phyloP scores from a whole-genome alignment of 2,797 vertebrate species.

The Thalassophryne amazonica region DNA sequence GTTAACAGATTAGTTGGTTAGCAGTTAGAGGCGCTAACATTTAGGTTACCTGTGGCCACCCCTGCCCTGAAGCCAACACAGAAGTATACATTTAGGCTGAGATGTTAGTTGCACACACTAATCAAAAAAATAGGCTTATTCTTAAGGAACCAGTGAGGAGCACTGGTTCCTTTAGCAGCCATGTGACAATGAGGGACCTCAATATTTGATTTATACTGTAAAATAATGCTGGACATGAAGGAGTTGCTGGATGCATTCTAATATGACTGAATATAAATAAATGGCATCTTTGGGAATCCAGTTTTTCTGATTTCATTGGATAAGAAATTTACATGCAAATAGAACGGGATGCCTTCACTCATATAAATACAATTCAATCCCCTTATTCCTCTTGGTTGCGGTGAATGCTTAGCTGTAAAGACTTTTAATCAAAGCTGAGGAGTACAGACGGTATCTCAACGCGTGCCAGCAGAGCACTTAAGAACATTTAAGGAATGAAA shows the following conservation, averaged over 20 bases:
- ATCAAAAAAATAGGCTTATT: conserved; percentile 39
- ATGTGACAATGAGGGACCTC: conserved; percentile 46
- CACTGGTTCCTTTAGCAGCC: conserved; percentile 30
- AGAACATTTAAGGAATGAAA: conserved; percentile 26
- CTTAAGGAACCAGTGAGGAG: too few relatives aligned
- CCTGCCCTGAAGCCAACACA: too few relatives aligned
- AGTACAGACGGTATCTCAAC: conserved; percentile 19
- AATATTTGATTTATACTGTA: conserved; percentile 48
- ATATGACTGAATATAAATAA: conserved; percentile 33
- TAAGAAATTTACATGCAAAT: conserved; percentile 40
- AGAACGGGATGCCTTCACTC: conserved; percentile 46
- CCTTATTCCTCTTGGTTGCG: conserved; percentile 41
- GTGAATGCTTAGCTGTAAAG: conserved; percentile 46
- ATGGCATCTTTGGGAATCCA: conserved; percentile 34
- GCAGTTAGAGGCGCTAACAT: too few relatives aligned
- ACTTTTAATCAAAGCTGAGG: conserved; percentile 53
- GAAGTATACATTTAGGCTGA: too few relatives aligned
- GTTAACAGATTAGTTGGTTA: too few relatives aligned
- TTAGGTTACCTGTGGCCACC: too few relatives aligned
- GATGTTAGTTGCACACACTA: too few relatives aligned
- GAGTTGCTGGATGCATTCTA: conserved; percentile 26
- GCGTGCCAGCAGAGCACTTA: conserved; percentile 50
- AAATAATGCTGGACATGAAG: conserved; percentile 34
- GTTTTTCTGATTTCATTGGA: conserved; percentile 49
- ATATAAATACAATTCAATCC: conserved; percentile 44